These are phyloP conservation scores for Clarias laeviceps DNA, from an alignment of 2,797 vertebrate species.

Conservation along the genomic window DNA sequence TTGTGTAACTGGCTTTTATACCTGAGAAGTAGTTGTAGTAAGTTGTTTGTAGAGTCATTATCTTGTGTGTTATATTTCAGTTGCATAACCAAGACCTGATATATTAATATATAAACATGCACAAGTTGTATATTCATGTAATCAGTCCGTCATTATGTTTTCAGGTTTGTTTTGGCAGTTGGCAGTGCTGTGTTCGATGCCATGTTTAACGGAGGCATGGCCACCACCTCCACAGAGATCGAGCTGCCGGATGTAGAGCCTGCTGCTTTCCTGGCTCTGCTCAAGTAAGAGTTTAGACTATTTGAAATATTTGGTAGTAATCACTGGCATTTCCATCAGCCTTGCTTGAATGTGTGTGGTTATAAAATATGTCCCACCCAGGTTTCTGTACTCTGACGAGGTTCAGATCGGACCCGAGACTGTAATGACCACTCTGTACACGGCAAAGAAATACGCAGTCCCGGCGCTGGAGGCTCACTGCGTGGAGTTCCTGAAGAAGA, in stretches of 20 bases:
- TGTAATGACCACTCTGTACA: constrained; percentile 98
- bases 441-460: constrained; percentile 96
- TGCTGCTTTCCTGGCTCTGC: constrained; percentile 90
- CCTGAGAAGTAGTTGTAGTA: not conserved
- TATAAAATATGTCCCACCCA: constrained; percentile 42
- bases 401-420: constrained; percentile 98
- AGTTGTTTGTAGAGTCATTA: not conserved
- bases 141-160: not conserved
- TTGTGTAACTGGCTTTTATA: not conserved
- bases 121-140: not conserved
- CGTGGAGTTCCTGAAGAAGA: constrained; percentile 97
- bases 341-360: not conserved
- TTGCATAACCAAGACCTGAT: not conserved
- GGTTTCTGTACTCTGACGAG: constrained; percentile 97
- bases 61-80: not conserved
- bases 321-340: not conserved
- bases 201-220: constrained; percentile 99
- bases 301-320: not conserved
- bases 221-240: constrained; percentile 95
- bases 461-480: constrained; percentile 95
- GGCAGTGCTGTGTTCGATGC: constrained; percentile 97
- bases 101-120: not conserved
- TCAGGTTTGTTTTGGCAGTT: constrained; percentile 95
- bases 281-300: constrained; percentile 78
- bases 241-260: constrained; percentile 96